Percentiles rank a stretch among this genome's conserved stretches.
Evolutionary conservation across 2,797 vertebrate species (phyloP).

Genomic region (Lagodon rhomboides): DNA sequence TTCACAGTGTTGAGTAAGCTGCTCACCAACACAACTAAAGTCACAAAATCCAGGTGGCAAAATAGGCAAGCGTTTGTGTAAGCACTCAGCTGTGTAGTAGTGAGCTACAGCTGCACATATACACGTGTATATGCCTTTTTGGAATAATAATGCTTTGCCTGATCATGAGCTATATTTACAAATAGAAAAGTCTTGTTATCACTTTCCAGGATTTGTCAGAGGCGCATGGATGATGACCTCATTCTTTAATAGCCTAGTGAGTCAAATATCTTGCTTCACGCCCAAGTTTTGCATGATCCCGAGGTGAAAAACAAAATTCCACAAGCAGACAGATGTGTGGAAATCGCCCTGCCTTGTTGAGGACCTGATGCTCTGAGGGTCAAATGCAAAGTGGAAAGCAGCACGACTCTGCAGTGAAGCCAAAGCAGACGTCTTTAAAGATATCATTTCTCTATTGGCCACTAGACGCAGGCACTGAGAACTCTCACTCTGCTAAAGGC

Average conservation of each 20-base stretch:
- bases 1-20: background rate
- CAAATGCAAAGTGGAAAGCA: conserved; percentile 37
- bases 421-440: conserved; percentile 16
- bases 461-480: background rate
- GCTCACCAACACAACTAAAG: background rate
- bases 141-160: background rate
- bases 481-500: background rate
- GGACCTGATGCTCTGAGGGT: conserved; percentile 42
- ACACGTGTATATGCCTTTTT: background rate
- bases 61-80: background rate
- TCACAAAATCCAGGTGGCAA: background rate
- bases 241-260: conserved; percentile 10
- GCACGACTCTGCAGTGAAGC: conserved; percentile 21
- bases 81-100: background rate
- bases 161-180: background rate
- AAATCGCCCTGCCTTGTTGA: conserved; percentile 32
- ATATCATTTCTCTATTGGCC: conserved; percentile 14
- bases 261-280: conserved; percentile 15
- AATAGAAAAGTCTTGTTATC: background rate
- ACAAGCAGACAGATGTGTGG: conserved; percentile 24
- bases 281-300: conserved; percentile 15
- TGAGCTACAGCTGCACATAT: background rate
- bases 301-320: conserved; percentile 11
- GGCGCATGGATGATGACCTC: background rate
- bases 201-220: conserved; percentile 3